Conservation (phyloP, 2,888 invertebrate genomes). For the Sylvicola fuscatus region DNA sequence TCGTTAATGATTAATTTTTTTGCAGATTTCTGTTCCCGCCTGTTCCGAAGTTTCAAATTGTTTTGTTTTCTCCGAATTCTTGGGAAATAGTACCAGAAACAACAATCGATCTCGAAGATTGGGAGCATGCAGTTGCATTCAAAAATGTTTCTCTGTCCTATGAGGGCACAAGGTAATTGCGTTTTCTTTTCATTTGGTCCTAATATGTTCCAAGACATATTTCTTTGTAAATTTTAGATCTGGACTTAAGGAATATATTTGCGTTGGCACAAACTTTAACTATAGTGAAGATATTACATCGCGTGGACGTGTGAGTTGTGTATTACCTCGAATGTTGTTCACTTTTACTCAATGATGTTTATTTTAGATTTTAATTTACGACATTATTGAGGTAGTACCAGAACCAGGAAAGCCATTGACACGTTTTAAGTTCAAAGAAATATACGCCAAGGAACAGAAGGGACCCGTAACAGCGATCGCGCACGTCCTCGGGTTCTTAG, state of each 20-base stretch:
- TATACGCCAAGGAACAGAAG: slow-evolving; percentile 97
- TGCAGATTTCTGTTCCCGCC: slow-evolving; percentile 80
- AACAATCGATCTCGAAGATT: slow-evolving; percentile 74
- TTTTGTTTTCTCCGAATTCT: slow-evolving; percentile 75
- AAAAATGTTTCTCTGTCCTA: slow-evolving; percentile 81
- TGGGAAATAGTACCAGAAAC: slow-evolving; percentile 84
- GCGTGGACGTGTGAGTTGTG: slow-evolving; percentile 53
- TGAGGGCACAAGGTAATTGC: slow-evolving; percentile 62
- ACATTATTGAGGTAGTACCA: slow-evolving; percentile 96
- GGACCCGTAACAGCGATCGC: slow-evolving; percentile 95
- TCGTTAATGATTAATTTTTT: too few relatives aligned
- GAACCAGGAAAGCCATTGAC: slow-evolving; percentile 97
- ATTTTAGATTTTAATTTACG: slow-evolving; percentile 62
- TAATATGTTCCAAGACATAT: too few relatives aligned
- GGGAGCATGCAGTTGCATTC: slow-evolving; percentile 89
- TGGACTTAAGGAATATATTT: slow-evolving; percentile 87
- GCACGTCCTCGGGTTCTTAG: slow-evolving; percentile 81
- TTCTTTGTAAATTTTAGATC: slow-evolving; percentile 35
- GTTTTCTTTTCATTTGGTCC: too few relatives aligned
- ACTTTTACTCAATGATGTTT: not conserved
- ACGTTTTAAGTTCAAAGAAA: slow-evolving; percentile 89
- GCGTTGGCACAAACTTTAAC: slow-evolving; percentile 87
- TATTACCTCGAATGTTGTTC: not conserved
- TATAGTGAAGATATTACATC: slow-evolving; percentile 97
- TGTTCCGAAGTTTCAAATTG: slow-evolving; percentile 69